A percentile compares a stretch with the other conserved stretches of the same genome.
phyloP scores from a whole-genome alignment of 2,888 invertebrate genomes.

The Drosophila subsilvestris region DNA sequence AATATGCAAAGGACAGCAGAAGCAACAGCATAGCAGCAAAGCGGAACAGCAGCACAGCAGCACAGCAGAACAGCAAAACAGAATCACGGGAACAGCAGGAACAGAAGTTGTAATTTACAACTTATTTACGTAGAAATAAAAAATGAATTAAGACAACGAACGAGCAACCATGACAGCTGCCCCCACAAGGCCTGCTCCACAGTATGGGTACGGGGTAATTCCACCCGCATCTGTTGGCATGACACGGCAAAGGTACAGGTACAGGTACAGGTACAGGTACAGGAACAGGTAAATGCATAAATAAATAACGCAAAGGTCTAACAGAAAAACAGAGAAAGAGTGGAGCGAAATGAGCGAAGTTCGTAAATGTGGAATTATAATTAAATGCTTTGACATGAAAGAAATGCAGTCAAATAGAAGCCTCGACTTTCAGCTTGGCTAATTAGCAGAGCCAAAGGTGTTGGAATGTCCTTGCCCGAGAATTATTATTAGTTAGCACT shows the following conservation, averaged over 20 bases:
- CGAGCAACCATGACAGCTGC: slow-evolving; percentile 39
- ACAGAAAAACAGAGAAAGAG: slow-evolving; percentile 18
- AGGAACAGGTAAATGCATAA: slow-evolving; percentile 47
- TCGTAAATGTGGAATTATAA: slow-evolving; percentile 51
- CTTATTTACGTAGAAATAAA: slow-evolving; percentile 76
- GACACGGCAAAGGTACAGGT: slow-evolving; percentile 5
- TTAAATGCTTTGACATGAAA: slow-evolving; percentile 74
- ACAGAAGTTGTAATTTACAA: slow-evolving; percentile 72
- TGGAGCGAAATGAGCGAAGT: slow-evolving; percentile 26
- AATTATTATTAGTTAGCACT: background rate
- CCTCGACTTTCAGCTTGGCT: slow-evolving; percentile 25
- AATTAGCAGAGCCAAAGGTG: slow-evolving; percentile 48
- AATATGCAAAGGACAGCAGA: slow-evolving; percentile 41
- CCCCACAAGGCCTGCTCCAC: background rate
- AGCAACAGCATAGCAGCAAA: slow-evolving; percentile 14
- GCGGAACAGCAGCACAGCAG: slow-evolving; percentile 22
- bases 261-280: background rate
- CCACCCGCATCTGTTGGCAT: slow-evolving; percentile 26
- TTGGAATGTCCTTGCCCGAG: slow-evolving; percentile 18
- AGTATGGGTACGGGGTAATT: slow-evolving; percentile 1
- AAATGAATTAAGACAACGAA: slow-evolving; percentile 71
- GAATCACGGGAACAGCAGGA: slow-evolving; percentile 26
- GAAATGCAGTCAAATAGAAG: slow-evolving; percentile 50
- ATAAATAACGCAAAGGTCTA: slow-evolving; percentile 56
- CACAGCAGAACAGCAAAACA: slow-evolving; percentile 2